A percentile compares a stretch with the other conserved stretches of the same genome.
Evolutionary conservation across 2,113 vertebrate species (phyloP).

Genomic region (Oncorhynchus masou): DNA sequence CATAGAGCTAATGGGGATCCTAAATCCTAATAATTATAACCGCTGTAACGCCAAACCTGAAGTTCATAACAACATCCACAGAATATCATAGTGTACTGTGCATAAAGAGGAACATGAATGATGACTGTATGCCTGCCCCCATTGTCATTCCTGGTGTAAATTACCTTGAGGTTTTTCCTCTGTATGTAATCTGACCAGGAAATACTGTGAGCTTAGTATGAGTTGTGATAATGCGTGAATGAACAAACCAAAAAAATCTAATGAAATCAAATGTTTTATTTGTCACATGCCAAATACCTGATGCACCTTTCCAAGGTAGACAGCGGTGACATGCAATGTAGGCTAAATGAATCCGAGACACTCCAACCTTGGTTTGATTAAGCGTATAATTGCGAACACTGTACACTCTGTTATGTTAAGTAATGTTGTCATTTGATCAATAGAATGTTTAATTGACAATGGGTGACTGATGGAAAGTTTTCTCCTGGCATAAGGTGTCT

Average conservation of each 20-base stretch:
- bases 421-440: constrained; percentile 47
- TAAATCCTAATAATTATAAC: not conserved
- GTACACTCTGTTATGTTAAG: constrained; percentile 1
- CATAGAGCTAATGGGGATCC: too few relatives aligned
- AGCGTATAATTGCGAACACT: not conserved
- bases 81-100: not conserved
- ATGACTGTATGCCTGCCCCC: not conserved
- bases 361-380: not conserved
- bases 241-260: too few relatives aligned
- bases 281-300: too few relatives aligned
- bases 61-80: not conserved
- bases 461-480: constrained; percentile 29
- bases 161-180: too few relatives aligned
- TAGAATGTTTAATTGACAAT: constrained; percentile 48
- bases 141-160: not conserved
- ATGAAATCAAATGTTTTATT: too few relatives aligned
- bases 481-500: constrained; percentile 50
- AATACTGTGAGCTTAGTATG: too few relatives aligned
- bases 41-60: not conserved
- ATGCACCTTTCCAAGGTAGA: too few relatives aligned
- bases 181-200: too few relatives aligned
- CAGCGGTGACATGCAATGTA: too few relatives aligned
- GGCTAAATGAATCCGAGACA: not conserved
- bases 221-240: too few relatives aligned
- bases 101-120: not conserved